phyloP scores from a whole-genome alignment of 2,113 vertebrate genomes.

The Loxodonta africana region DNA sequence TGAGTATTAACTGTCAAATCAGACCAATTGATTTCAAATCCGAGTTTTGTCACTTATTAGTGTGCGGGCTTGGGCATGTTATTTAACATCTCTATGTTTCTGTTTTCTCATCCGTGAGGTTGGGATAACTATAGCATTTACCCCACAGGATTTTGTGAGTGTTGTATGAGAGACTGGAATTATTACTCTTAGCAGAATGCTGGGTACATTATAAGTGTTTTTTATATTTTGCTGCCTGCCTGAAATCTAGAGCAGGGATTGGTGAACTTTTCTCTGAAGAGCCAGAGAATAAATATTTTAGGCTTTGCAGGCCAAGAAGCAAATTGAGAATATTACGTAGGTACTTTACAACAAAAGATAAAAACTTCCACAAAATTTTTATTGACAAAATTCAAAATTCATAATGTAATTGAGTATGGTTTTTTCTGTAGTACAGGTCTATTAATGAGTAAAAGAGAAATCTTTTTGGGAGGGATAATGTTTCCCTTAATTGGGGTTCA shows the following conservation, averaged over 20 bases:
- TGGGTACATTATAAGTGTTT: too few relatives aligned
- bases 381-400: background rate
- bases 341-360: background rate
- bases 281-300: background rate
- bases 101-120: background rate
- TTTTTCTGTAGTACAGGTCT: background rate
- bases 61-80: too few relatives aligned
- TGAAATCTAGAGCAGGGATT: background rate
- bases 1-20: fast-evolving
- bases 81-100: background rate
- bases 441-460: background rate
- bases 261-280: background rate
- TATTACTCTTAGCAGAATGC: background rate
- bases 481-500: background rate
- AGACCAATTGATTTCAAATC: background rate
- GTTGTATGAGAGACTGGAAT: background rate
- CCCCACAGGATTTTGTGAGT: background rate
- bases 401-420: background rate
- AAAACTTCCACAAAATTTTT: background rate
- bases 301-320: background rate
- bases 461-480: background rate
- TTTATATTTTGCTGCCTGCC: background rate
- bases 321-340: background rate
- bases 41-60: background rate
- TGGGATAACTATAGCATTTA: background rate